These are phyloP conservation scores for Argyrosomus regius DNA, from an alignment of 2,797 vertebrate species.

Conservation along the genomic window DNA sequence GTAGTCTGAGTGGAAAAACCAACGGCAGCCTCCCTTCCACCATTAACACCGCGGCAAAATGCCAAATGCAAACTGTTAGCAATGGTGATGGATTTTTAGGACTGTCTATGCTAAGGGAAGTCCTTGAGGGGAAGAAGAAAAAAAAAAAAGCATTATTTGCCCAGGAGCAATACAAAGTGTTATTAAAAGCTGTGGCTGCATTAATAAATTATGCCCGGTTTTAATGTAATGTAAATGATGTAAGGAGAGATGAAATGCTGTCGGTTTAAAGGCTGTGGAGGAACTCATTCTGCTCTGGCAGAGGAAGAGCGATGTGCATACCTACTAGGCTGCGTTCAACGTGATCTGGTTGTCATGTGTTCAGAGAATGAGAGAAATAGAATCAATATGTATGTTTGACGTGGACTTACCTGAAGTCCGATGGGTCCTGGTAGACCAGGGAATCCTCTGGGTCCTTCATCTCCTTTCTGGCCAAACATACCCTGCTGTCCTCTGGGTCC, in stretches of 20 bases:
- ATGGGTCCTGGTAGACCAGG: conserved; percentile 96
- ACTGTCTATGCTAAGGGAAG: conserved; percentile 49
- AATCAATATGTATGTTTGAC: conserved; percentile 1
- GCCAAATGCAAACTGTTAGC: conserved; percentile 68
- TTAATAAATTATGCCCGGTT: conserved; percentile 78
- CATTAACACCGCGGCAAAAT: conserved; percentile 64
- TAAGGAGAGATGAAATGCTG: conserved; percentile 65
- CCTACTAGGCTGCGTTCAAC: conserved; percentile 19
- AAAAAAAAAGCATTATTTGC: conserved; percentile 57
- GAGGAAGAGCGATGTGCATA: conserved; percentile 31
- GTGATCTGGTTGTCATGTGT: conserved; percentile 28
- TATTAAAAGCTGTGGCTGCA: conserved; percentile 64
- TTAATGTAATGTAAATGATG: conserved; percentile 76
- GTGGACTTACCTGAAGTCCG: conserved; percentile 91
- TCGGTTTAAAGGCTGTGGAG: conserved; percentile 40
- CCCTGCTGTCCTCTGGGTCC: conserved; percentile 98
- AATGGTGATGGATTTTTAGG: conserved; percentile 74
- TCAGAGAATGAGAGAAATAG: conserved; percentile 11
- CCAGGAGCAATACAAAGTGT: conserved; percentile 66
- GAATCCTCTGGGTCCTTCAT: conserved; percentile 97
- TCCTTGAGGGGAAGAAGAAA: conserved; percentile 41
- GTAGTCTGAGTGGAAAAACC: conserved; percentile 62
- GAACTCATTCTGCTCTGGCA: conserved; percentile 52
- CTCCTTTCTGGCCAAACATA: conserved; percentile 99
- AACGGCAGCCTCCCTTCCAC: conserved; percentile 31